These are phyloP conservation scores for Amorpha juglandis DNA, from an alignment of 2,888 invertebrate genomes.

Conservation along the genomic window DNA sequence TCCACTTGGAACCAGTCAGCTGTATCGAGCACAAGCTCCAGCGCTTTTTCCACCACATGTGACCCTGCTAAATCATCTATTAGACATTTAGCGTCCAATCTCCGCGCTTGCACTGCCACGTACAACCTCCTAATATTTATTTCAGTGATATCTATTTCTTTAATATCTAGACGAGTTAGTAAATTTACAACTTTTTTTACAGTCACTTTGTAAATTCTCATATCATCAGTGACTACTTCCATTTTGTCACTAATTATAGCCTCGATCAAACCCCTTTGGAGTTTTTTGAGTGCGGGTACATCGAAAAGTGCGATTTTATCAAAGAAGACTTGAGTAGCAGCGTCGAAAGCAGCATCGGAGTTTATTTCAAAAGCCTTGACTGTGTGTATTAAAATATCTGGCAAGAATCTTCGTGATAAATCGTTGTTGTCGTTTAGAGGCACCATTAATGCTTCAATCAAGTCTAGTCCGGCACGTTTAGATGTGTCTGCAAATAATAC, in stretches of 20 bases:
- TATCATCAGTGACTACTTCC: not conserved
- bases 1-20: constrained; percentile 12
- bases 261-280: not conserved
- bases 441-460: constrained; percentile 1
- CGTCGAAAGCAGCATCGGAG: constrained; percentile 3
- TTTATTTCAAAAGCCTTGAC: not conserved
- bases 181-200: not conserved
- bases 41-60: not conserved
- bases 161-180: not conserved
- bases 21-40: not conserved
- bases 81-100: not conserved
- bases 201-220: constrained; percentile 3
- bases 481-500: not conserved
- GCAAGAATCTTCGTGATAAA: not conserved
- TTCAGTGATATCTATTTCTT: not conserved
- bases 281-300: not conserved
- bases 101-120: constrained; percentile 5
- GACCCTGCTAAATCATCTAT: not conserved
- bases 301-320: constrained; percentile 11
- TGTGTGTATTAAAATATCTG: not conserved
- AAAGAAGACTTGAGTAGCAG: not conserved
- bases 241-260: constrained; percentile 3
- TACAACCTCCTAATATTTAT: constrained; percentile 2
- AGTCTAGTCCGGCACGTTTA: constrained; percentile 7
- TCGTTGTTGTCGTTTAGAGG: constrained; percentile 11